Percentiles rank a stretch among this genome's conserved stretches.
These are phyloP conservation scores for Cancer borealis DNA, from an alignment of 2,888 invertebrate genomes.

Conservation along the genomic window DNA sequence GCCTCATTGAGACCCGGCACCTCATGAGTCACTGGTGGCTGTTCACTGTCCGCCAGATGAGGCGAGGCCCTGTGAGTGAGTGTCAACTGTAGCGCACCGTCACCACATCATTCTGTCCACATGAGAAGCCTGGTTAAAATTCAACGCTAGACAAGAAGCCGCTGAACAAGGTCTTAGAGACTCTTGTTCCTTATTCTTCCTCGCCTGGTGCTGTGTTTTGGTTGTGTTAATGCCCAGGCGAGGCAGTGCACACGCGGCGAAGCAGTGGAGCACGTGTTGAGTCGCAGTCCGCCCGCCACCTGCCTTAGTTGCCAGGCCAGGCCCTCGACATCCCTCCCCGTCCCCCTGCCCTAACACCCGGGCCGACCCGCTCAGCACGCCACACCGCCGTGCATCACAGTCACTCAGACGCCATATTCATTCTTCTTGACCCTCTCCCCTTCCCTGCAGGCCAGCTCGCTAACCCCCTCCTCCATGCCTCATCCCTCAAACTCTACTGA, in stretches of 20 bases:
- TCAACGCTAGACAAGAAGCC: neutral
- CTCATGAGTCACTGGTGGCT: slow-evolving; percentile 5
- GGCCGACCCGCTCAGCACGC: neutral
- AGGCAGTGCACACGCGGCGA: neutral
- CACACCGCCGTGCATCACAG: neutral
- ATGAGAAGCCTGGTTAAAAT: neutral
- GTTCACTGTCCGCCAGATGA: slow-evolving; percentile 5
- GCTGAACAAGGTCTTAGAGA: neutral
- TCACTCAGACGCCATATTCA: neutral
- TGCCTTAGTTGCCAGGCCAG: slow-evolving; percentile 20
- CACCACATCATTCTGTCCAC: neutral
- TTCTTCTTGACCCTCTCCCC: neutral
- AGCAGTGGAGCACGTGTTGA: neutral
- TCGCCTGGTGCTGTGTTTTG: neutral
- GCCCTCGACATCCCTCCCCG: neutral
- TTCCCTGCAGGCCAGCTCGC: neutral
- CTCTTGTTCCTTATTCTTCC: slow-evolving; percentile 9
- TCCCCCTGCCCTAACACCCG: neutral
- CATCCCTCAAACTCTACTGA: neutral
- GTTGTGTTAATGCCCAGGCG: neutral
- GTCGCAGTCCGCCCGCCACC: neutral
- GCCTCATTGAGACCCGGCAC: neutral
- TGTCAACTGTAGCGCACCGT: neutral
- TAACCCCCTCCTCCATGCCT: neutral
- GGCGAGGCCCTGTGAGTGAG: neutral